Conservation (phyloP, 2,888 invertebrate genomes). For the Drosophila rubida region DNA sequence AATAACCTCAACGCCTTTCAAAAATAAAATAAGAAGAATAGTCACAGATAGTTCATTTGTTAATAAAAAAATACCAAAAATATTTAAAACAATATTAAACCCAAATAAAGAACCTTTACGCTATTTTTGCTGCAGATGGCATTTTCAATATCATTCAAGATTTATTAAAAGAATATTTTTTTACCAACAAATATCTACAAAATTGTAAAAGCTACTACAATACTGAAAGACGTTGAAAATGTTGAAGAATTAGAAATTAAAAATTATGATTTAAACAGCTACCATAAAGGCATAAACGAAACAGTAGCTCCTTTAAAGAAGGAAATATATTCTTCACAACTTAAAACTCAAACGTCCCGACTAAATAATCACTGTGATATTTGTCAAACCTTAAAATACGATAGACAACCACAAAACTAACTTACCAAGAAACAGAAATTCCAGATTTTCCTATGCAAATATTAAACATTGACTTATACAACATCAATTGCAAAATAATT, state of each 20-base stretch:
- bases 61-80: too few relatives aligned
- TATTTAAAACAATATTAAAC: too few relatives aligned
- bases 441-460: conserved; percentile 28
- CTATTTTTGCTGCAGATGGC: too few relatives aligned
- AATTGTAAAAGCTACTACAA: conserved; percentile 2
- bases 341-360: background rate
- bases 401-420: conserved; percentile 23
- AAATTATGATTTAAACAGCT: background rate
- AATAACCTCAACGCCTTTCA: too few relatives aligned
- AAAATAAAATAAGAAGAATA: too few relatives aligned
- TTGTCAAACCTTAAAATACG: conserved; percentile 39
- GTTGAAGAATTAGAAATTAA: conserved; percentile 2
- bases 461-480: background rate
- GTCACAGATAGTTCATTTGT: too few relatives aligned
- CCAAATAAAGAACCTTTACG: too few relatives aligned
- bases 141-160: background rate
- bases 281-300: conserved; percentile 13
- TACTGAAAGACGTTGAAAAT: conserved; percentile 4
- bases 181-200: conserved; percentile 3
- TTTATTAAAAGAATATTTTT: background rate
- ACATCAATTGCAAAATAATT: background rate
- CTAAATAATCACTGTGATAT: conserved; percentile 12
- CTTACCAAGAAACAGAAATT: conserved; percentile 20
- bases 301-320: too few relatives aligned
- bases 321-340: too few relatives aligned